Evolutionary conservation across 2,888 invertebrate species (phyloP), one percentile per base, ranked within the genome.

Genomic region (Megastigmus dorsalis): DNA sequence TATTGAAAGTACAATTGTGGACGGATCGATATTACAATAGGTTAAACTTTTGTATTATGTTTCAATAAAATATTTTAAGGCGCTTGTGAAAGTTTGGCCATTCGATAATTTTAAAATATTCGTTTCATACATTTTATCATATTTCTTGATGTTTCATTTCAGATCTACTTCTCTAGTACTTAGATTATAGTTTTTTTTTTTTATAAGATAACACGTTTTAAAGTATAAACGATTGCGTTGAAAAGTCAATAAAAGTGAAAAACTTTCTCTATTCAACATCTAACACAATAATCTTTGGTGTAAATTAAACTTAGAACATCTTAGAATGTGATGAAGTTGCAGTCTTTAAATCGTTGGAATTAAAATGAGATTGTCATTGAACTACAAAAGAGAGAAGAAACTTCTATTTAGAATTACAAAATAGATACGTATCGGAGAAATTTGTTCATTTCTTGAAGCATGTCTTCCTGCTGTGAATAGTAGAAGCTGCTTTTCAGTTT

Each of bases 371-470:
- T 63, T 65, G 65, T 65, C 57, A 6, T 52, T 43, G 2, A 65
- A 57, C 15, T 45, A 41, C 5, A 52, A 55, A 66, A 26, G 20
- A 3, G 20, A 3, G 36, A n/a, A 36, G 3, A 26, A 38, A 65
- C 6, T 4, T n/a, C 0, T 9, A 23, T 18, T 30, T 7, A 43
- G 41, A 63, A 65, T 81, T 81, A 85, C 66, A 84, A 83, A 80
- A 84, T 79, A 78, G 87, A 87, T 77, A 89, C 87, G 75, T 90
- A 90, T 81, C 87, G 88, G 76, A 88, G 84, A 84, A 90, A 90
- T 52, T 86, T 88, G 71, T 88, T 85, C 18, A 89, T 79, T 80
- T 90, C 89, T 74, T 86, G 84, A 33, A 86, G 81, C 63, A 88
- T 85, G 45, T 87, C 84, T 60, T 88, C 84, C 30, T 80, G 80